These are phyloP conservation scores for Ophiothrix spiculata DNA, from an alignment of 35 echinoderm and acorn worm species.

Conservation along the genomic window DNA sequence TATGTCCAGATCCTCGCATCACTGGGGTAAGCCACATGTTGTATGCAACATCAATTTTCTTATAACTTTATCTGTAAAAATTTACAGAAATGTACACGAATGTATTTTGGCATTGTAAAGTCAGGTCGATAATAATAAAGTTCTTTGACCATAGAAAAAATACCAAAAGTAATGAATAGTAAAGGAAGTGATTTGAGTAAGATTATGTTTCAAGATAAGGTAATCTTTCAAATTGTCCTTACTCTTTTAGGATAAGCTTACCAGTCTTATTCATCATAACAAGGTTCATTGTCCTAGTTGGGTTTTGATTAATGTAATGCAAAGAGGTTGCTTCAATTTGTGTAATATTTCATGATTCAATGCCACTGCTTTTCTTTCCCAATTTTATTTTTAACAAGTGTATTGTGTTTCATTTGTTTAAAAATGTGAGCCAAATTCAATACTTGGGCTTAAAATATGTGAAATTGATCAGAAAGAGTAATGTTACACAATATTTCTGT, in stretches of 20 bases:
- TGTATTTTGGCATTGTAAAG: not conserved
- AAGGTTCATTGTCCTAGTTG: too few relatives aligned
- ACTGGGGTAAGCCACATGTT: conserved; percentile 56
- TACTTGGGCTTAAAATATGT: too few relatives aligned
- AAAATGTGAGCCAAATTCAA: too few relatives aligned
- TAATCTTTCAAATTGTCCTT: not conserved
- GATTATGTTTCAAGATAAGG: not conserved
- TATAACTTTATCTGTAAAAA: not conserved
- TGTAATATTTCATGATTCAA: too few relatives aligned
- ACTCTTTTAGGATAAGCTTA: not conserved
- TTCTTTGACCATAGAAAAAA: not conserved
- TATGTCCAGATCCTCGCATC: conserved; percentile 62
- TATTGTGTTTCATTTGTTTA: too few relatives aligned
- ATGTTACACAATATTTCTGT: too few relatives aligned
- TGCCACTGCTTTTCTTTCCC: too few relatives aligned
- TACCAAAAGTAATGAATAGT: not conserved
- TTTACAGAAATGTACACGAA: not conserved
- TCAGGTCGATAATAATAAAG: not conserved
- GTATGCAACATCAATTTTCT: not conserved
- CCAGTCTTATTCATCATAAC: too few relatives aligned
- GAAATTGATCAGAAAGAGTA: too few relatives aligned
- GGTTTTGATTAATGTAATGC: too few relatives aligned
- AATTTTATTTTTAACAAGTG: too few relatives aligned
- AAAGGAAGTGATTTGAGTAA: not conserved
- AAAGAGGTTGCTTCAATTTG: too few relatives aligned